phyloP scores from a whole-genome alignment of 2,888 invertebrate genomes.

The Beris chalybata region DNA sequence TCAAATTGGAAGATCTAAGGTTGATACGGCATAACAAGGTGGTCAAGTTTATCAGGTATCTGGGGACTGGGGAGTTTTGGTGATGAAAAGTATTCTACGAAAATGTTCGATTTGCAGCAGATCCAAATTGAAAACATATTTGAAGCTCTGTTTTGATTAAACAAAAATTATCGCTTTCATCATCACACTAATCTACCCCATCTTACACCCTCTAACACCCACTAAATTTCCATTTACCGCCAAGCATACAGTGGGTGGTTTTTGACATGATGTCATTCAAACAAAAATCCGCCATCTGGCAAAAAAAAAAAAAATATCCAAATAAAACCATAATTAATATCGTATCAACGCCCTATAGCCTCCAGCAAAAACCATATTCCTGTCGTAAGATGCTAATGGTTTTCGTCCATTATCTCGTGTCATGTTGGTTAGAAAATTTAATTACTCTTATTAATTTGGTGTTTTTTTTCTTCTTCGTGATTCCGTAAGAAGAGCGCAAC shows the following conservation, averaged over 20 bases:
- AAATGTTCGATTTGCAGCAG: no score
- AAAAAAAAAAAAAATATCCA: slow-evolving; percentile 4
- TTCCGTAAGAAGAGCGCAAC: neutral
- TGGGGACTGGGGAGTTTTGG: no score
- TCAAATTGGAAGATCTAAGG: no score
- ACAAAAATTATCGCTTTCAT: no score
- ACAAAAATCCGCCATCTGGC: neutral
- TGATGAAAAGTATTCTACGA: no score
- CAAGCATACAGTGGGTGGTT: neutral
- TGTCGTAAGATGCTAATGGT: slow-evolving; percentile 24
- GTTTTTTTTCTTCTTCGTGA: neutral
- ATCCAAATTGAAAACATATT: no score
- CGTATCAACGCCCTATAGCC: neutral
- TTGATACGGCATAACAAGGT: no score
- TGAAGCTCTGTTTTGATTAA: no score
- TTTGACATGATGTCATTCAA: slow-evolving; percentile 27
- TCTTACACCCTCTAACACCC: neutral
- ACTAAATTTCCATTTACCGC: slow-evolving; percentile 23
- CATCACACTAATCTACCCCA: neutral
- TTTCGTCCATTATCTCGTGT: slow-evolving; percentile 28
- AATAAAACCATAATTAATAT: slow-evolving; percentile 15
- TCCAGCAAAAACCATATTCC: slow-evolving; percentile 6
- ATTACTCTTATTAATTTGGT: slow-evolving; percentile 26
- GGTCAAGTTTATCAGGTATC: no score
- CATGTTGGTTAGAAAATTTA: slow-evolving; percentile 29